Evolutionary conservation across 1,140 invertebrate species (phyloP), one percentile per base, ranked within the genome.

Genomic region (Aphidius gifuensis): DNA sequence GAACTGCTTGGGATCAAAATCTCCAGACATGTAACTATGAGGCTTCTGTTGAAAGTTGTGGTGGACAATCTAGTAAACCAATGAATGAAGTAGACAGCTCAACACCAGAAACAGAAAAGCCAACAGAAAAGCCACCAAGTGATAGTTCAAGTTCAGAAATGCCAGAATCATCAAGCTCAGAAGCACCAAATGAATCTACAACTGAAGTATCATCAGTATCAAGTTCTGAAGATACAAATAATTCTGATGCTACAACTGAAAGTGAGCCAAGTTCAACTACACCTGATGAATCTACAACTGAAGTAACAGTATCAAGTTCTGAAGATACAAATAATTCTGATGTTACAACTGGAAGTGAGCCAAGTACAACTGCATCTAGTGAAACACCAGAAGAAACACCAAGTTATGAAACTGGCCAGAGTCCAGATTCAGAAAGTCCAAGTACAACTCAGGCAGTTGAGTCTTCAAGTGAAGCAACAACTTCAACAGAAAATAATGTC

Each of bases 1-100:
- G 78, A 32, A 81, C 76, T 5, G 74, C 82, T 32, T 83, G 81
- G 80, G 80, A 82, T 66, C 74, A 81, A 64, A 58, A 68, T 56
- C 68, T 80, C 6, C 74, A 78, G 62, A 80, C 77, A 4, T 82
- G 81, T 60, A 55, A 55, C 43, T 55, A 55, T 55, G 53, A 55
- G 8, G 5, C 40, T 40, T 40, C 40, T 8, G 53, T 55, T 9
- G 53, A 71, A 32, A 42, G 9, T n/a, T 58, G 44, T 48, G 1
- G 23, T 32, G 23, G 23, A 3, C 38, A 40, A 43, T n/a, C 11
- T 42, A 46, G 4, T 46, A 4, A 3, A 46, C 45, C 45, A 46
- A 32, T 32, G 23, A 32, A 32, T 32, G 23, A 32, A 32, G 23
- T 32, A 32, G 23, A 32, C 23, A 32, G 4, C 4, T 32, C 23